These are phyloP conservation scores for Microcebus murinus DNA, from an alignment of 2,113 vertebrate genomes.

Conservation along the genomic window DNA sequence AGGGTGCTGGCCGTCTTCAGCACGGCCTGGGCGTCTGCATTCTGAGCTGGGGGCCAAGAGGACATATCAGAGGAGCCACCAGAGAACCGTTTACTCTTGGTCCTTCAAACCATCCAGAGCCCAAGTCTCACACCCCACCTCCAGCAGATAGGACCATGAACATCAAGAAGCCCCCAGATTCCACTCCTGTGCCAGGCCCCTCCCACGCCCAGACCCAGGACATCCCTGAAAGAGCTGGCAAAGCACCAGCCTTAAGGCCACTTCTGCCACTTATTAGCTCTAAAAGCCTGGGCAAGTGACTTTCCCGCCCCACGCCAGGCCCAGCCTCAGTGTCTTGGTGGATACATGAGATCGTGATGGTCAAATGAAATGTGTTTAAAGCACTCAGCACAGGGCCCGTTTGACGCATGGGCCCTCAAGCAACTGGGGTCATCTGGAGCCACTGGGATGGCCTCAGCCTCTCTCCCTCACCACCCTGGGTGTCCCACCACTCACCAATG, in stretches of 20 bases:
- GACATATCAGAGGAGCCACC: background rate
- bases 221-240: background rate
- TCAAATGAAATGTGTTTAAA: background rate
- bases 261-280: background rate
- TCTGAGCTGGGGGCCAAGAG: conserved; percentile 75
- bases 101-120: background rate
- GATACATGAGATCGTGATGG: background rate
- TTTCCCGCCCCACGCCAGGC: too few species aligned
- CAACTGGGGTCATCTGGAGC: too few species aligned
- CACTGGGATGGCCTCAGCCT: background rate
- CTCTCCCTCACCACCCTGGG: fast-evolving
- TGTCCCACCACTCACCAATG: conserved; percentile 83
- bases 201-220: background rate
- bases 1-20: conserved; percentile 85
- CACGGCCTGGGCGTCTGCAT: conserved; percentile 84
- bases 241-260: background rate
- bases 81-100: background rate
- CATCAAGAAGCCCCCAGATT: background rate
- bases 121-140: background rate
- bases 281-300: background rate
- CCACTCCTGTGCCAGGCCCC: background rate
- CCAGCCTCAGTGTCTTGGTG: background rate
- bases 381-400: background rate
- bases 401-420: too few species aligned
- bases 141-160: background rate